Evolutionary conservation across 1,140 invertebrate genomes (phyloP), one percentile per base, ranked within the genome.

Genomic region (Phortica variegata): DNA sequence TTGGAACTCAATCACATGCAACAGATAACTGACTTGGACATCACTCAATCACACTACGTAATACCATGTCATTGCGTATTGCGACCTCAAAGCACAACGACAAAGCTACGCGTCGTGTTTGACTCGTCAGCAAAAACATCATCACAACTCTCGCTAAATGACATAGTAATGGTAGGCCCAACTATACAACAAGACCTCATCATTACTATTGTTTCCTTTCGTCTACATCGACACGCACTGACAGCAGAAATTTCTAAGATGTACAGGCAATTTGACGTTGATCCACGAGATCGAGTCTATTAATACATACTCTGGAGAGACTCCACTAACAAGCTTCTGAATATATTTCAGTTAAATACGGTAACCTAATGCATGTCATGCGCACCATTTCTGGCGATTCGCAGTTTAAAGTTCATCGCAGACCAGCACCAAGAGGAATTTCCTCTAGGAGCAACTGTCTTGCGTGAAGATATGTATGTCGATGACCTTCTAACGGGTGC

Each of bases 261-360:
- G 62, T 77, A 57, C 41, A 46, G 71, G 7, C 61, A 66, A 29
- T 49, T 75, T 7, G 13, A 3, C 17, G 29, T 72, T 4, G 29
- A 49, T 33, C 2, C 31, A 20, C 20, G 49, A 20, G 40, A 72
- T 40, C 17, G 48, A 20, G 41, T 39, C 8, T 66, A 60, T 43
- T 76, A 78, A 59, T 34, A 54, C n/a, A 73, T 79, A 17, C 18
- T 78, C 1, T 78, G 76, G 70, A 44, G 70, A 21, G 18, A 61
- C 23, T 32, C 46, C 4, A 34, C 20, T 10, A 16, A 10, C 6
- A 18, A 61, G 50, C 6, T 54, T 59, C 10, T 51, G 46, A 17
- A 45, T 5, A 36, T 36, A 6, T 36, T 13, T n/a, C 33, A 36
- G 16, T 36, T 77, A 7, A 56, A 58, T 13, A 66, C 60, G 0